Percentiles rank a stretch among this genome's conserved stretches.
Conservation (phyloP, 2,888 invertebrate species). For the Oscheius myriophilus region DNA sequence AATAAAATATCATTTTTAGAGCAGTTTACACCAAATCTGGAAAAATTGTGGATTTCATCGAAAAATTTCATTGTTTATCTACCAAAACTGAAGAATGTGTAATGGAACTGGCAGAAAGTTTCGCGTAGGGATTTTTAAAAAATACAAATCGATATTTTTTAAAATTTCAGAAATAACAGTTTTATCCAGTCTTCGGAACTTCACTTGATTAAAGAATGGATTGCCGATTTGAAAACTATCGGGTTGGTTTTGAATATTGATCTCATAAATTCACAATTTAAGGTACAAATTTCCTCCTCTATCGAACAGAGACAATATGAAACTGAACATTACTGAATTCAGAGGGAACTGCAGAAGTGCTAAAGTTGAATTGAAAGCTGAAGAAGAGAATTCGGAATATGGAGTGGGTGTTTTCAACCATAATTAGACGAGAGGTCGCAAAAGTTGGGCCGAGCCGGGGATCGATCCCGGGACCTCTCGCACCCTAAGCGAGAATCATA, state of each 20-base stretch:
- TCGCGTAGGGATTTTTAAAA: conserved; percentile 1
- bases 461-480: no score
- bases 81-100: neutral
- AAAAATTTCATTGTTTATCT: neutral
- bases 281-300: conserved; percentile 4
- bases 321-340: neutral
- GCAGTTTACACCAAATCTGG: conserved; percentile 10
- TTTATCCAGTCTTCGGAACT: neutral
- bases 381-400: no score
- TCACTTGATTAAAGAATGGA: neutral
- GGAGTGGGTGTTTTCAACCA: no score
- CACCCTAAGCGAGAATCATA: no score
- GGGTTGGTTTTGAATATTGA: neutral
- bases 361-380: neutral
- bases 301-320: neutral
- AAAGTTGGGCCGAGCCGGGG: no score
- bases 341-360: neutral
- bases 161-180: neutral
- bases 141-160: neutral
- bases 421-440: no score
- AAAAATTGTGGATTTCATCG: conserved; percentile 6
- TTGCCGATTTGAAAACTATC: neutral
- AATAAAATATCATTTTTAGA: neutral
- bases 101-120: conserved; percentile 14
- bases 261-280: neutral